Evolutionary conservation across 2,797 vertebrate genomes (phyloP).

Genomic region (Aldrovandia affinis): DNA sequence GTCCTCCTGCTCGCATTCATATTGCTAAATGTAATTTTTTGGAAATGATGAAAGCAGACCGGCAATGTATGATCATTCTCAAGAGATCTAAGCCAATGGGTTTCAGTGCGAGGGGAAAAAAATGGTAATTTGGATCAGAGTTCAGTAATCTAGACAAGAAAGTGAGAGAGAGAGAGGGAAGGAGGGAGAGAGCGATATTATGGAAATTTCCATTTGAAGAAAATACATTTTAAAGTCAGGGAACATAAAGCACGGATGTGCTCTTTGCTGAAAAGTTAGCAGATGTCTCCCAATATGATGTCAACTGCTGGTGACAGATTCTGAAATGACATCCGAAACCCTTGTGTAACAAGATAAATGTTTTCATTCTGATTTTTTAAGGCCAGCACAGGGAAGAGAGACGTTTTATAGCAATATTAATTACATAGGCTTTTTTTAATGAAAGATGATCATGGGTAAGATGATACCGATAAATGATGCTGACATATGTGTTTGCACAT

Average conservation of each 20-base stretch:
- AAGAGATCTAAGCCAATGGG: slow-evolving; percentile 13
- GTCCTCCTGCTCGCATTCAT: slow-evolving; percentile 9
- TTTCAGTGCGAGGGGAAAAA: slow-evolving; percentile 18
- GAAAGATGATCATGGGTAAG: slow-evolving; percentile 20
- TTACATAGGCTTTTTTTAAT: slow-evolving; percentile 33
- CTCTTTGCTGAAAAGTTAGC: slow-evolving; percentile 17
- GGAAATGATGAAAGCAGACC: slow-evolving; percentile 15
- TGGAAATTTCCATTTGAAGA: slow-evolving; percentile 75
- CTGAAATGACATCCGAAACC: slow-evolving; percentile 30
- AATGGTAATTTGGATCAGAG: slow-evolving; percentile 13
- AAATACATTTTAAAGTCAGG: slow-evolving; percentile 70
- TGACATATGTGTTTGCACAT: slow-evolving; percentile 24
- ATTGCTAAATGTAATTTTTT: slow-evolving; percentile 18
- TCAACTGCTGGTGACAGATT: slow-evolving; percentile 27
- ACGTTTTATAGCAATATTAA: slow-evolving; percentile 7
- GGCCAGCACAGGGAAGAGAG: background rate
- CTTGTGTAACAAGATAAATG: slow-evolving; percentile 29
- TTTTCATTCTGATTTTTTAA: slow-evolving; percentile 17
- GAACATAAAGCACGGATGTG: slow-evolving; percentile 54
- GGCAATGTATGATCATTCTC: background rate
- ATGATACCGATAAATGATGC: slow-evolving; percentile 18
- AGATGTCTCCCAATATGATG: slow-evolving; percentile 32
- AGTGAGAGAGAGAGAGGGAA: slow-evolving; percentile 38
- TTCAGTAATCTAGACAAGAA: slow-evolving; percentile 13
- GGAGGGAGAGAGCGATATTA: slow-evolving; percentile 24